These are phyloP conservation scores for Thamnophis sirtalis DNA, from an alignment of 2,113 vertebrate genomes.

Conservation along the genomic window DNA sequence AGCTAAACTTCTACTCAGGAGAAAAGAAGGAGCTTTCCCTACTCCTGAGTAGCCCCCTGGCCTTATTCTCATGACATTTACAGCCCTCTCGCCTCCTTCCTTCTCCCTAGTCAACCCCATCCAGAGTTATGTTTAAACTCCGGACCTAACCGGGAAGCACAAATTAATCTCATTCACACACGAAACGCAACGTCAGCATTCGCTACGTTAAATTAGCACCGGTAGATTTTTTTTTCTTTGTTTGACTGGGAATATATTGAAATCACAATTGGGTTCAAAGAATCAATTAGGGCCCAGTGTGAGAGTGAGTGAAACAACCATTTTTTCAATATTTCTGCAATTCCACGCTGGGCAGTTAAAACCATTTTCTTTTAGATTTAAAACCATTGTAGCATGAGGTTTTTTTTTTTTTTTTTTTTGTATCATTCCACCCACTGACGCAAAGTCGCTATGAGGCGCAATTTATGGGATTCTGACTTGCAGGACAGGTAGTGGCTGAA, in stretches of 20 bases:
- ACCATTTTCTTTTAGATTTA: constrained; percentile 70
- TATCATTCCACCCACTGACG: constrained; percentile 63
- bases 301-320: constrained; percentile 64
- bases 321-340: constrained; percentile 60
- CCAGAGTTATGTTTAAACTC: constrained; percentile 3
- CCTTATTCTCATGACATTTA: neutral
- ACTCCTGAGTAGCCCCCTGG: neutral
- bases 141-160: constrained; percentile 23
- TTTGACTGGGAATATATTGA: constrained; percentile 61
- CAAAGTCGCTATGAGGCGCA: constrained; percentile 50
- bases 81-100: neutral
- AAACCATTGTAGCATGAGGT: constrained; percentile 67
- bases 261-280: constrained; percentile 69
- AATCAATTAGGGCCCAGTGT: constrained; percentile 72
- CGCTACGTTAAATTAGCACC: constrained; percentile 69
- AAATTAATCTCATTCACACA: constrained; percentile 53
- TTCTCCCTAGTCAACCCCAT: neutral
- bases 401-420: too few relatives aligned
- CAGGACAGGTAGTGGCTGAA: neutral
- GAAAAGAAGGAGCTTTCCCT: neutral
- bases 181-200: constrained; percentile 55
- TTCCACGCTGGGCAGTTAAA: constrained; percentile 26
- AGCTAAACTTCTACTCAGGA: neutral
- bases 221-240: constrained; percentile 60
- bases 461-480: constrained; percentile 43